phyloP scores from a whole-genome alignment of 2,113 vertebrate genomes.

The Tachuris rubrigastra region DNA sequence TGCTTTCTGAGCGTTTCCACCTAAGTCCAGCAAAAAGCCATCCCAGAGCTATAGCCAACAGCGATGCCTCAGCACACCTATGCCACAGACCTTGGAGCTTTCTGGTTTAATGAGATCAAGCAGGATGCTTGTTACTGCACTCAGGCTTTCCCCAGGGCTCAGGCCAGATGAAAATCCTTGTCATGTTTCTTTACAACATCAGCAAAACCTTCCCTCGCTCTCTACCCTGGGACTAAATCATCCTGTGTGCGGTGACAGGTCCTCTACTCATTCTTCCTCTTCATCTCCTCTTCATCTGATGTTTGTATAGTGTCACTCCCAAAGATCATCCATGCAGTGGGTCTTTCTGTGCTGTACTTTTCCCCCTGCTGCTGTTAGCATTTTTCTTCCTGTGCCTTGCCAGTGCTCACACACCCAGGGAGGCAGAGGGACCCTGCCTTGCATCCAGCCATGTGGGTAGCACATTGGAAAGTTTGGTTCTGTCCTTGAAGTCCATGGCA shows the following conservation, averaged over 20 bases:
- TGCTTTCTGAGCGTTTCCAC: not conserved
- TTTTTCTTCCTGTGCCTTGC: not conserved
- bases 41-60: not conserved
- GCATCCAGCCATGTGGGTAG: accelerated
- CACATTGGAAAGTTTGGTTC: not conserved
- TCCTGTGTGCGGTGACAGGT: accelerated
- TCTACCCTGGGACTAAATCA: not conserved
- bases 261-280: not conserved
- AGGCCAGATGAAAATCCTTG: not conserved
- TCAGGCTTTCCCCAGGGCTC: not conserved
- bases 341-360: not conserved
- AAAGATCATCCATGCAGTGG: not conserved
- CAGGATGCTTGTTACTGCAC: not conserved
- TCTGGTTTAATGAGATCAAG: not conserved
- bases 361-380: accelerated
- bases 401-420: accelerated
- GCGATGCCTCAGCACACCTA: not conserved
- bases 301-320: not conserved
- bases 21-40: not conserved
- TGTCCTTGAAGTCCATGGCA: not conserved
- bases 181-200: not conserved
- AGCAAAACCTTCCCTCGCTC: not conserved
- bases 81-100: not conserved
- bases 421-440: not conserved
- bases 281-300: not conserved